Evolutionary conservation across 2,113 vertebrate species (phyloP).

Genomic region (Laticauda laticaudata): DNA sequence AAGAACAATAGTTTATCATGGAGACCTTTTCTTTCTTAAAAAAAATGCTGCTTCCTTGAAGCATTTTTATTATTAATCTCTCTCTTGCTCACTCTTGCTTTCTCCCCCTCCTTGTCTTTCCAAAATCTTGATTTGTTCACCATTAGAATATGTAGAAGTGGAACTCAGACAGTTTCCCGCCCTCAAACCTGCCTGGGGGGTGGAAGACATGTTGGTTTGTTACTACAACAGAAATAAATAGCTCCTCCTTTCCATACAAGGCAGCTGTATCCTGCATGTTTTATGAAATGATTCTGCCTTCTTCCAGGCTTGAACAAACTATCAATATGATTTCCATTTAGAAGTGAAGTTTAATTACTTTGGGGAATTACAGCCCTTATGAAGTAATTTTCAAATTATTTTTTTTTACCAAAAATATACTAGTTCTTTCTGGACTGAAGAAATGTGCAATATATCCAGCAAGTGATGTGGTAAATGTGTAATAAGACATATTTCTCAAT

Average conservation of each 20-base stretch:
- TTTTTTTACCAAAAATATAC: neutral
- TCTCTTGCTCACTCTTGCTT: neutral
- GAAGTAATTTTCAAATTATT: neutral
- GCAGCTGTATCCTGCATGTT: slow-evolving; percentile 8
- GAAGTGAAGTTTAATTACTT: neutral
- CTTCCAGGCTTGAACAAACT: slow-evolving; percentile 13
- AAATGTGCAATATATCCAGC: neutral
- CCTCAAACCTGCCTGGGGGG: neutral
- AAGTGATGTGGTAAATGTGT: neutral
- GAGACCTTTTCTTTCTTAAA: neutral
- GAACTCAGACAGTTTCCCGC: neutral
- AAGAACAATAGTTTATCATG: slow-evolving; percentile 33
- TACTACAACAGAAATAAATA: slow-evolving; percentile 21
- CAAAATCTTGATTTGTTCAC: neutral
- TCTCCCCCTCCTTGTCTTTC: neutral
- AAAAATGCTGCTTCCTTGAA: neutral
- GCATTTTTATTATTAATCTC: slow-evolving; percentile 17
- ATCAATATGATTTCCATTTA: slow-evolving; percentile 10
- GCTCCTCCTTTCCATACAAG: neutral
- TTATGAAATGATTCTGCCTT: slow-evolving; percentile 22
- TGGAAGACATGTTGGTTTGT: neutral
- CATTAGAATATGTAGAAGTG: neutral
- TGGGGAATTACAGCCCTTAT: neutral
- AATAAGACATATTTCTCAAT: neutral
- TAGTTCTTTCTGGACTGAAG: neutral